Evolutionary conservation across 1,140 invertebrate genomes (phyloP).

Genomic region (Marisa cornuarietis): DNA sequence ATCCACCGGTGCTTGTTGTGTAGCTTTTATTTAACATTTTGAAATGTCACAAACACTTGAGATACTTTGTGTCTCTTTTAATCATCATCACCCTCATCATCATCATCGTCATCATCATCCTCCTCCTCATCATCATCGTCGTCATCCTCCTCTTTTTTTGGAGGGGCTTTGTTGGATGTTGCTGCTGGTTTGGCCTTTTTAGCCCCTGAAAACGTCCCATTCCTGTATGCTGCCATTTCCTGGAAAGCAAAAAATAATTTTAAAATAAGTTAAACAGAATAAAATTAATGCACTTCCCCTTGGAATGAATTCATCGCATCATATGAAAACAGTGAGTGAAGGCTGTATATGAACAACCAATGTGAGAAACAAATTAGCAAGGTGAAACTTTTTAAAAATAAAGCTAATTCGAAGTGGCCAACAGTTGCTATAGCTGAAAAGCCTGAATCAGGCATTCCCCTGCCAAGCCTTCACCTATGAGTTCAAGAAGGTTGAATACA

Average conservation of each 20-base stretch:
- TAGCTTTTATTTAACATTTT: conserved; percentile 8
- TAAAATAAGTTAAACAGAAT: background rate
- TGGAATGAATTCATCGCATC: no score
- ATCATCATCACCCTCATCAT: conserved; percentile 54
- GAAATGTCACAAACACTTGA: background rate
- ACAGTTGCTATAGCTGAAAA: no score
- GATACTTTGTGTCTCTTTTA: conserved; percentile 15
- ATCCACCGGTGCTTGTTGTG: background rate
- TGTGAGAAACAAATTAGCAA: no score
- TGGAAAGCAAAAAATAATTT: conserved; percentile 25
- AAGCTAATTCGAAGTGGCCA: no score
- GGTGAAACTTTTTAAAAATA: no score
- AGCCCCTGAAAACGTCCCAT: conserved; percentile 32
- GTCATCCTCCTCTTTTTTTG: conserved; percentile 26
- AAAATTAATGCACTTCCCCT: no score
- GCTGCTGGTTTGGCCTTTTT: conserved; percentile 33
- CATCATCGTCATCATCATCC: conserved; percentile 56
- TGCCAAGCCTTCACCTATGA: no score
- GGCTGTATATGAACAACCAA: no score
- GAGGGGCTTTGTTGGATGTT: conserved; percentile 8
- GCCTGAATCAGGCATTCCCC: no score
- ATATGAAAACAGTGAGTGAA: no score
- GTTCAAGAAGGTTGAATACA: no score
- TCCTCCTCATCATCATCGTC: conserved; percentile 50
- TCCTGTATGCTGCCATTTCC: conserved; percentile 50